These are phyloP conservation scores for Toxostoma redivivum DNA, from an alignment of 2,113 vertebrate species.

Conservation along the genomic window DNA sequence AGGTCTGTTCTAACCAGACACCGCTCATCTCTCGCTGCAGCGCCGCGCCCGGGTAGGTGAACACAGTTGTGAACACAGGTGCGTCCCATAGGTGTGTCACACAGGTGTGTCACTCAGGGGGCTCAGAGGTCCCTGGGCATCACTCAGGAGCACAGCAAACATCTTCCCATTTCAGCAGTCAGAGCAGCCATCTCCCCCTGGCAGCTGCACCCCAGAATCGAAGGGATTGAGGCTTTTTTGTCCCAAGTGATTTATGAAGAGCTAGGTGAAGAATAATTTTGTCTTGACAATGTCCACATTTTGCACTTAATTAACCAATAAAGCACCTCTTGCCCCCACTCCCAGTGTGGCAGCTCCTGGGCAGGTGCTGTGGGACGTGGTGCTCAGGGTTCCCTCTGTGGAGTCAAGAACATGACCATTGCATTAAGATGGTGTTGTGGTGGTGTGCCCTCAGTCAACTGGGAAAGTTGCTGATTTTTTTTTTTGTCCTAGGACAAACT, in stretches of 20 bases:
- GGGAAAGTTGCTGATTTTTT: background rate
- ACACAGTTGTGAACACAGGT: too few relatives aligned
- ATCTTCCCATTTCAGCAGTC: fast-evolving
- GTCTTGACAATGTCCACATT: too few relatives aligned
- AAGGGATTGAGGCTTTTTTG: background rate
- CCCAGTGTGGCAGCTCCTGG: fast-evolving
- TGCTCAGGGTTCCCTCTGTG: background rate
- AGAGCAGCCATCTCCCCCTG: fast-evolving
- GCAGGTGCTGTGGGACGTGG: background rate
- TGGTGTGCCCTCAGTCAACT: background rate
- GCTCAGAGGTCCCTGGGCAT: background rate
- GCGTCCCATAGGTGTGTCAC: too few relatives aligned
- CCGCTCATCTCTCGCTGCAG: too few relatives aligned
- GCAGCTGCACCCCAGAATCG: background rate
- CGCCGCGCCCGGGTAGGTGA: too few relatives aligned
- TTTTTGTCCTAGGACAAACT: background rate
- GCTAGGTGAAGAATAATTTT: background rate
- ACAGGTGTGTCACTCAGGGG: too few relatives aligned
- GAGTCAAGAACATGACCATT: background rate
- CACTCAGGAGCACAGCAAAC: background rate
- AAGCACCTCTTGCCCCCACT: background rate
- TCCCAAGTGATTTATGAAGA: background rate
- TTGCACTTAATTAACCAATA: background rate
- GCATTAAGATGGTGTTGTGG: too few relatives aligned
- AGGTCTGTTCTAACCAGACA: too few relatives aligned